phyloP scores from a whole-genome alignment of 2,113 vertebrate species.

The Mobula hypostoma region DNA sequence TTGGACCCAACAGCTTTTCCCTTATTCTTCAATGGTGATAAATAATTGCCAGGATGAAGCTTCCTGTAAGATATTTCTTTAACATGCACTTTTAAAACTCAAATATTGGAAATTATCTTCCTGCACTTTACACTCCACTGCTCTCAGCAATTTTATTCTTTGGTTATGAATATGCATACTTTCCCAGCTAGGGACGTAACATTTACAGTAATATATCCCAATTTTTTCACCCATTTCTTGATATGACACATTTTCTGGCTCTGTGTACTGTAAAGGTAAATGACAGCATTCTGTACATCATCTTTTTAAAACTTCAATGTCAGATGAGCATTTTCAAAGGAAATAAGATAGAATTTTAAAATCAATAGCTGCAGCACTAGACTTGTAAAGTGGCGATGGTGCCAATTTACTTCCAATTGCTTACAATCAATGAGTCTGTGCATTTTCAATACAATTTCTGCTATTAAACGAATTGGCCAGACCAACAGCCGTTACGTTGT shows the following conservation, averaged over 20 bases:
- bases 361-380: too few relatives aligned
- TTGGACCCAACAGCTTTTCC: background rate
- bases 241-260: background rate
- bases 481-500: too few relatives aligned
- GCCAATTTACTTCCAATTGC: too few relatives aligned
- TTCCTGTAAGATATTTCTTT: conserved; percentile 12
- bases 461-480: too few relatives aligned
- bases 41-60: background rate
- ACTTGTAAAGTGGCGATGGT: background rate
- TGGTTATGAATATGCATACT: background rate
- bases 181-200: background rate
- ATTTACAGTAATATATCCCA: background rate
- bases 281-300: too few relatives aligned
- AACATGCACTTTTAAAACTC: background rate
- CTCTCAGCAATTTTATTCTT: background rate
- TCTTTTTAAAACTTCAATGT: background rate
- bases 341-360: background rate
- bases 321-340: background rate
- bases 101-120: background rate
- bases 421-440: too few relatives aligned
- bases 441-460: too few relatives aligned
- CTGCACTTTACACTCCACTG: background rate
- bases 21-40: background rate
- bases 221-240: background rate
- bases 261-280: background rate